Evolutionary conservation across 2,113 vertebrate species (phyloP).

Genomic region (Ochotona curzoniae): DNA sequence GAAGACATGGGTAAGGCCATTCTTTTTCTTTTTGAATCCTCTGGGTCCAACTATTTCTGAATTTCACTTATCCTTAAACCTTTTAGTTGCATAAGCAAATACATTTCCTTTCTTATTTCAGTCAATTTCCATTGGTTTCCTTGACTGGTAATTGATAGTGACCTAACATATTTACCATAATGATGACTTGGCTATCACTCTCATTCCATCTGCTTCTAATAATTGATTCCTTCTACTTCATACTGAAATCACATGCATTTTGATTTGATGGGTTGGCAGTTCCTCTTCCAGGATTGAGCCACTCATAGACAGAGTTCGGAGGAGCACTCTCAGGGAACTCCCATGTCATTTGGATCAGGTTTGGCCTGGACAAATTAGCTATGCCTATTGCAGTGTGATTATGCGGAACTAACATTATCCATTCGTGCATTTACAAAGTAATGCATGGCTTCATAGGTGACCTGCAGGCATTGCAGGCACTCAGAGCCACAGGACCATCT

Average conservation of each 20-base stretch:
- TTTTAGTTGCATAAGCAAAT: not conserved
- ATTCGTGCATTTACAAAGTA: not conserved
- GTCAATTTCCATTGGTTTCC: not conserved
- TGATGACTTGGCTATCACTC: not conserved
- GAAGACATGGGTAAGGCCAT: not conserved
- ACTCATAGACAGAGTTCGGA: not conserved
- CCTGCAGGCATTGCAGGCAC: not conserved
- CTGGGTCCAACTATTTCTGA: not conserved
- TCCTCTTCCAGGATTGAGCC: not conserved
- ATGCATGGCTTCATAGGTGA: not conserved
- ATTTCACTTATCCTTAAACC: not conserved
- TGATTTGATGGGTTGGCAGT: not conserved
- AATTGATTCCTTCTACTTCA: not conserved
- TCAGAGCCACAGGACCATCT: not conserved
- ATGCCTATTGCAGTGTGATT: not conserved
- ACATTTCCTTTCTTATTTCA: conserved; percentile 9
- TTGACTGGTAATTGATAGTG: conserved; percentile 21
- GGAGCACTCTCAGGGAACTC: not conserved
- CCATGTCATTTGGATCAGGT: not conserved
- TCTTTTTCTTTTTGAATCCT: not conserved
- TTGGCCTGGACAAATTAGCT: not conserved
- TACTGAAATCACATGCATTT: not conserved
- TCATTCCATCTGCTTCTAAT: not conserved
- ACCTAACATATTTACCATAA: not conserved
- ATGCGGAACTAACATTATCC: no score